Conservation (phyloP, 2,888 invertebrate genomes). For the Stratiomys singularior region DNA sequence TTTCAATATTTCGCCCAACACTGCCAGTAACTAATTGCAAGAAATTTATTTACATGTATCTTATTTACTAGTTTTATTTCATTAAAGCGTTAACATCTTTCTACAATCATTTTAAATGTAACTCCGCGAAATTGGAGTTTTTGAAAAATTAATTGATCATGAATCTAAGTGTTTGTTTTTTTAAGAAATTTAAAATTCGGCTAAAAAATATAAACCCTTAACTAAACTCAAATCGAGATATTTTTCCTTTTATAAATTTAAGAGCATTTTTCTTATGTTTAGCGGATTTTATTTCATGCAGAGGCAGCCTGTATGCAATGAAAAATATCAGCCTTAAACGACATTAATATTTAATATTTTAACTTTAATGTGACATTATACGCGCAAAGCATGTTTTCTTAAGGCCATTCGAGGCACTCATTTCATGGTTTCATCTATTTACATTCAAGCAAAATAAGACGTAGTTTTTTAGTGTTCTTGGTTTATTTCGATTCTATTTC, state of each 20-base stretch:
- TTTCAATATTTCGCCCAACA: too few species aligned
- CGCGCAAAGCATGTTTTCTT: conserved; percentile 24
- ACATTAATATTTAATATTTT: not conserved
- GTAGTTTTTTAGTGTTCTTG: not conserved
- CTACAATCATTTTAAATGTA: not conserved
- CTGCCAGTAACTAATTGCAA: too few species aligned
- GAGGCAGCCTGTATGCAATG: not conserved
- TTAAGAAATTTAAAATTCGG: too few species aligned
- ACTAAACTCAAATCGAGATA: too few species aligned
- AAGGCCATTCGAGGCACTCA: conserved; percentile 39
- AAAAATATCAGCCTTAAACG: not conserved
- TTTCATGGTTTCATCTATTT: not conserved
- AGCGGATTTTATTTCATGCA: not conserved
- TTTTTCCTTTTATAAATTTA: too few species aligned
- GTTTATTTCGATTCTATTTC: not conserved
- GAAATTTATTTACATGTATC: too few species aligned
- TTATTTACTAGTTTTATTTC: conserved; percentile 4
- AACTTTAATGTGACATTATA: not conserved
- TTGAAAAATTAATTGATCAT: too few species aligned
- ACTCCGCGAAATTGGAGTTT: not conserved
- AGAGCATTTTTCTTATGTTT: too few species aligned
- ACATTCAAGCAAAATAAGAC: not conserved
- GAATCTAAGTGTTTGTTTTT: not conserved
- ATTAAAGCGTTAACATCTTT: conserved; percentile 25
- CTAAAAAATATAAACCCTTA: too few species aligned